A percentile compares a stretch with the other conserved stretches of the same genome.
These are phyloP conservation scores for Monochamus alternatus DNA, from an alignment of 2,888 invertebrate genomes.

Conservation along the genomic window DNA sequence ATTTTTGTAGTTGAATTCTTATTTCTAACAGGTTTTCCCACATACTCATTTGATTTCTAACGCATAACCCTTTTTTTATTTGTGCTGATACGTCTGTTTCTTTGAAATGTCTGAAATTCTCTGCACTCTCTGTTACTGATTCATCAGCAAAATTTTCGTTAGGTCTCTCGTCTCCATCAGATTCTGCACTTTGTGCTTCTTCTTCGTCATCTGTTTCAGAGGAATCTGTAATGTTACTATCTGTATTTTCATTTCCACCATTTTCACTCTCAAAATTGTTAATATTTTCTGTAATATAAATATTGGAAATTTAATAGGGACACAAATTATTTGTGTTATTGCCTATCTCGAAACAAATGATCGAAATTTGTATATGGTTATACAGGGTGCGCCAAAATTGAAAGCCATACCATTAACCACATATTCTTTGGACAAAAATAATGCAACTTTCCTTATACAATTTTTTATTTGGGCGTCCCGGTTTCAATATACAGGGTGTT, in stretches of 20 bases:
- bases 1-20: constrained; percentile 90
- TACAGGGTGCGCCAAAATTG: too few relatives aligned
- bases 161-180: constrained; percentile 51
- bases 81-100: constrained; percentile 74
- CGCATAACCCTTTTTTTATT: constrained; percentile 78
- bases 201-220: constrained; percentile 29
- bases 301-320: too few relatives aligned
- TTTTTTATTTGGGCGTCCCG: too few relatives aligned
- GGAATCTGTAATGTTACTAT: constrained; percentile 14
- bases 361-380: too few relatives aligned
- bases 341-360: too few relatives aligned
- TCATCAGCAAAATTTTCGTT: constrained; percentile 34
- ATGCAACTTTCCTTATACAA: too few relatives aligned
- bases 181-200: constrained; percentile 40
- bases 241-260: constrained; percentile 66
- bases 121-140: constrained; percentile 56
- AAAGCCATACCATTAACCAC: too few relatives aligned
- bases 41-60: constrained; percentile 80
- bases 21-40: constrained; percentile 92
- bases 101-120: constrained; percentile 75
- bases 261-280: constrained; percentile 47
- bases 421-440: too few relatives aligned
- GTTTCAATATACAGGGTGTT: too few relatives aligned
- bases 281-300: too few relatives aligned
- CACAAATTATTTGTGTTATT: too few relatives aligned